Conservation (phyloP, 2,113 vertebrate species). For the Psilopsiagon aurifrons region DNA sequence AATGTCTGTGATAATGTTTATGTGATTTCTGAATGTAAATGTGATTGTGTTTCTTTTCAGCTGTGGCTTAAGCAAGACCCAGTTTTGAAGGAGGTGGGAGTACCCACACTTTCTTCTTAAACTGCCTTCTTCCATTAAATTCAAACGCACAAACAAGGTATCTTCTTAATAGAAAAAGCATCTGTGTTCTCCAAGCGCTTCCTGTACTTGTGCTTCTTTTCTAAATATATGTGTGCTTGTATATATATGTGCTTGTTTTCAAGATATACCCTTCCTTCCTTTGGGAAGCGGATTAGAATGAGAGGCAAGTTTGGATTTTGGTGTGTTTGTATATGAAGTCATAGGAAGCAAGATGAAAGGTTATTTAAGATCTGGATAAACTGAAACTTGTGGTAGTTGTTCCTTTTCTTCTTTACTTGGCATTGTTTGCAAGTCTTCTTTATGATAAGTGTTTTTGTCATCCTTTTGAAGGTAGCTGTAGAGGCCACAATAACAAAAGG, state of each 20-base stretch:
- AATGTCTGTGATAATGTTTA: not conserved
- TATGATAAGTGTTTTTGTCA: not conserved
- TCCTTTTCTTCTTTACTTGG: not conserved
- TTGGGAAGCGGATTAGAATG: not conserved
- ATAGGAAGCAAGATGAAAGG: not conserved
- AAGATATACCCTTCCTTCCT: not conserved
- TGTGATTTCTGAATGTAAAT: not conserved
- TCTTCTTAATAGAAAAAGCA: not conserved
- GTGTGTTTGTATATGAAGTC: not conserved
- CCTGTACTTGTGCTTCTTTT: not conserved
- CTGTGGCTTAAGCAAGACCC: slow-evolving; percentile 46
- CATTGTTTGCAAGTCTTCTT: not conserved
- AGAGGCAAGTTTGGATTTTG: not conserved
- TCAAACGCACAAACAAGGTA: slow-evolving; percentile 71
- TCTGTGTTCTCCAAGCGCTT: not conserved
- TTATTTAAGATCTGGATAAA: not conserved
- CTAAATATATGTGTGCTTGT: not conserved
- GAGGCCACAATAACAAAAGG: not conserved
- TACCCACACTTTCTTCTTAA: not conserved
- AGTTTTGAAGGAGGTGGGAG: slow-evolving; percentile 45
- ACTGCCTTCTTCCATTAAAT: slow-evolving; percentile 40
- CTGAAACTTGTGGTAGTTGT: not conserved
- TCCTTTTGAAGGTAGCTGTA: not conserved
- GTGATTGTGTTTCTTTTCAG: slow-evolving; percentile 61
- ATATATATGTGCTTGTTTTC: not conserved